Conservation (phyloP, 2,888 invertebrate species). For the Coelinius sp. region DNA sequence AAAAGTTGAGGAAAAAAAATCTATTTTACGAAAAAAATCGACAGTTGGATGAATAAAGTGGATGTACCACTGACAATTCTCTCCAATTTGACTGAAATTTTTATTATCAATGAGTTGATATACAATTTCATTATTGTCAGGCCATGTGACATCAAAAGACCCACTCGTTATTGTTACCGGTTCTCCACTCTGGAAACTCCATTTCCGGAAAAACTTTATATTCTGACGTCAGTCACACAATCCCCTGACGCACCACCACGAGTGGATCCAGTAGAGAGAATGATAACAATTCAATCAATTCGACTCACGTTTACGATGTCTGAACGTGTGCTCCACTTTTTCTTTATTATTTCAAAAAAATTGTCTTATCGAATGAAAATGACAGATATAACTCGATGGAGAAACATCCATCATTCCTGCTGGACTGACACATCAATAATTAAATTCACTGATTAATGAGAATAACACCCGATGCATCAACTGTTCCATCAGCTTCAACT, state of each 20-base stretch:
- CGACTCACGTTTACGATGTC: background rate
- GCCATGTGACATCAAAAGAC: background rate
- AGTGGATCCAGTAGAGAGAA: background rate
- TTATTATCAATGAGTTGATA: background rate
- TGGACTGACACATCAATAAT: background rate
- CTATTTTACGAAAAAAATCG: background rate
- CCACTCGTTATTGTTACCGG: background rate
- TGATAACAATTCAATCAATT: conserved; percentile 6
- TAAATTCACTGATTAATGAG: background rate
- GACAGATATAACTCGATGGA: background rate
- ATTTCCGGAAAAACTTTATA: conserved; percentile 2
- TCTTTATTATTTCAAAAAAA: background rate
- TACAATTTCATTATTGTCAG: background rate
- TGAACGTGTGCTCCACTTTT: background rate
- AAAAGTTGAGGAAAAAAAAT: background rate
- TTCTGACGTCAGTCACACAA: background rate
- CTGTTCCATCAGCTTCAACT: background rate
- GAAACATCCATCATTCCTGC: background rate
- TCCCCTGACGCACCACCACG: background rate
- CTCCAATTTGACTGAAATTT: background rate
- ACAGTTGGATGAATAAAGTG: background rate
- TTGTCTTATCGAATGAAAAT: background rate
- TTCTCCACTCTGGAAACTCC: background rate
- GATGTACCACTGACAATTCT: background rate
- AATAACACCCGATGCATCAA: background rate